These are phyloP conservation scores for Pemphredon lugubris DNA, from an alignment of 2,888 invertebrate genomes.

Conservation along the genomic window DNA sequence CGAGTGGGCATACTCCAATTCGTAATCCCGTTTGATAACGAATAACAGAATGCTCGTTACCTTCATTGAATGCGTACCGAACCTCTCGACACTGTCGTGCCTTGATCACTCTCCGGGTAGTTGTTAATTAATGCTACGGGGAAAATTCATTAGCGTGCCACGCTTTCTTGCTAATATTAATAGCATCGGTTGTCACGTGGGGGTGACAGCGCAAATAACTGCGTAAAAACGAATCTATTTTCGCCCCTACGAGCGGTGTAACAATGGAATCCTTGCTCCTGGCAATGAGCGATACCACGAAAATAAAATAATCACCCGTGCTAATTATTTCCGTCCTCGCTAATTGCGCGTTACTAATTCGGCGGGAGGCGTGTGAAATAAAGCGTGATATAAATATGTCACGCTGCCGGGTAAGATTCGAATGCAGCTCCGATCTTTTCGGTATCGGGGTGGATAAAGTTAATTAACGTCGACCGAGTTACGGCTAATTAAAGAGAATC, in stretches of 20 bases:
- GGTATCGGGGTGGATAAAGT: slow-evolving; percentile 1
- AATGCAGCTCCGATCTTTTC: background rate
- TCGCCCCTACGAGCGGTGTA: too few relatives aligned
- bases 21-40: slow-evolving; percentile 58
- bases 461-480: slow-evolving; percentile 27
- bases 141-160: background rate
- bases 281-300: too few relatives aligned
- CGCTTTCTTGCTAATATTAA: too few relatives aligned
- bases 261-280: too few relatives aligned
- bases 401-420: background rate
- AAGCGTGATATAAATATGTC: background rate
- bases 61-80: background rate
- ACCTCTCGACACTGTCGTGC: background rate
- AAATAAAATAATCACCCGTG: background rate
- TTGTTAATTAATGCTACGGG: background rate
- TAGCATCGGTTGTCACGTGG: too few relatives aligned
- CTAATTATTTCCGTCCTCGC: background rate
- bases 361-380: background rate
- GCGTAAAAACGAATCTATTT: too few relatives aligned
- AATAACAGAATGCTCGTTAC: slow-evolving; percentile 41
- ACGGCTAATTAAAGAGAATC: slow-evolving; percentile 31
- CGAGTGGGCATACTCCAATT: slow-evolving; percentile 50
- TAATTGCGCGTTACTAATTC: slow-evolving; percentile 4
- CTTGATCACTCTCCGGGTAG: background rate
- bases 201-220: too few relatives aligned